Conservation (phyloP, 2,888 invertebrate genomes). For the Crocallis elinguaria region DNA sequence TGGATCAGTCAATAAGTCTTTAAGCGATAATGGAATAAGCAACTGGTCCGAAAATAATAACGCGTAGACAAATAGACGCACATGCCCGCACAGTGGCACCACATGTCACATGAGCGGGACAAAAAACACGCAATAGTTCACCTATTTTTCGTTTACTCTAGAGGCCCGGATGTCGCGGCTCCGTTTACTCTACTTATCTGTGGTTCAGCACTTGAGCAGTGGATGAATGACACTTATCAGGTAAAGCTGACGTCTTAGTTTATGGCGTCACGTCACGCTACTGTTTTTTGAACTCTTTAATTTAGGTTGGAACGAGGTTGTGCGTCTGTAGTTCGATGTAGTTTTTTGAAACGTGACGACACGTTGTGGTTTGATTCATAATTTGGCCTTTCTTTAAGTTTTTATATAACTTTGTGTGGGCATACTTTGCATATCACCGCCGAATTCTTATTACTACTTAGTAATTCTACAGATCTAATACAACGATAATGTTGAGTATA, state of each 20-base stretch:
- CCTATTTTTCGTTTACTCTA: conserved; percentile 59
- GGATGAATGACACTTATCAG: conserved; percentile 75
- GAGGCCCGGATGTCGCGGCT: conserved; percentile 72
- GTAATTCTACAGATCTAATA: too few species aligned
- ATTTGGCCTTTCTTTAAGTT: too few species aligned
- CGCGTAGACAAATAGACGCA: background rate
- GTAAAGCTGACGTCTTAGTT: conserved; percentile 63
- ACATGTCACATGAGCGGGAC: conserved; percentile 51
- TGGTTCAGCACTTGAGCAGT: conserved; percentile 49
- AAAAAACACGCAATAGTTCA: conserved; percentile 52
- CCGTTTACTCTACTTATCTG: conserved; percentile 70
- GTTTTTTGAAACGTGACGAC: too few species aligned
- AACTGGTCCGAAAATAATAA: too few species aligned
- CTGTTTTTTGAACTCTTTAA: conserved; percentile 51
- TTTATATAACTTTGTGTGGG: too few species aligned
- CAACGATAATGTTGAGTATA: too few species aligned
- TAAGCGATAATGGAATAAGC: conserved; percentile 4
- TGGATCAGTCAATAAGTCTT: conserved; percentile 7
- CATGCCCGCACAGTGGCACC: conserved; percentile 47
- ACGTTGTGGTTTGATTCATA: too few species aligned
- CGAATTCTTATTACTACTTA: too few species aligned
- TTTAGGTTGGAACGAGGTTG: background rate
- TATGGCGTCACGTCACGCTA: conserved; percentile 62
- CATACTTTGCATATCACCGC: too few species aligned
- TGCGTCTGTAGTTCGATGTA: background rate